A percentile compares a stretch with the other conserved stretches of the same genome.
Evolutionary conservation across 1,140 invertebrate species (phyloP).

Genomic region (Stenopsyche tienmushanensis): DNA sequence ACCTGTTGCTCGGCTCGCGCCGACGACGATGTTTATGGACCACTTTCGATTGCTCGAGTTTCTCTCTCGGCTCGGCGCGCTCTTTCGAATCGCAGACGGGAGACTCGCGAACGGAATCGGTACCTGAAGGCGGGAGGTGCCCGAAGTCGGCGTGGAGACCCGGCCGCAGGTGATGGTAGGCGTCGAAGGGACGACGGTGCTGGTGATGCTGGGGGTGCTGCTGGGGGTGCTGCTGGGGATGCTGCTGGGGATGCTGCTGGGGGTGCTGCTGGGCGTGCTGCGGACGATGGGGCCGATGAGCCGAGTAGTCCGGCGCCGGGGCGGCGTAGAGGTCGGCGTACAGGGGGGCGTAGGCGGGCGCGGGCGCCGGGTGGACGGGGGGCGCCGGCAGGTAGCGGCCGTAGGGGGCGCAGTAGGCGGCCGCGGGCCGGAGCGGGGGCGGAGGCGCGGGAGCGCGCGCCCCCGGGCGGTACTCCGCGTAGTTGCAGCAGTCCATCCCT

Average conservation of each 20-base stretch:
- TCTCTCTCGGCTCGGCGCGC: background rate
- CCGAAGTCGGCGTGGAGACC: no score
- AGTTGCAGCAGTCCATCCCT: conserved; percentile 39
- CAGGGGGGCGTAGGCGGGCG: background rate
- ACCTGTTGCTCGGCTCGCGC: conserved; percentile 17
- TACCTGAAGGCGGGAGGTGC: no score
- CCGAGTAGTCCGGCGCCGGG: background rate
- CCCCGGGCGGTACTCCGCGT: conserved; percentile 26
- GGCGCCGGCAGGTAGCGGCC: background rate
- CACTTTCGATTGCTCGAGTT: background rate
- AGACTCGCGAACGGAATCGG: background rate
- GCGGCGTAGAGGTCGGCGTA: background rate
- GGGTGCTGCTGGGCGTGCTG: background rate
- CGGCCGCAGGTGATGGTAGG: background rate
- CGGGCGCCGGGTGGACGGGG: background rate
- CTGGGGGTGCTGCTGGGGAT: no score
- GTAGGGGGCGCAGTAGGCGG: background rate
- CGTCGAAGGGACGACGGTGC: background rate
- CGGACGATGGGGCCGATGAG: background rate
- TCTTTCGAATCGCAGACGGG: background rate
- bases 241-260: no score
- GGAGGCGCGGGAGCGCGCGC: conserved; percentile 12
- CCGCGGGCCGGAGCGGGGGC: conserved; percentile 10
- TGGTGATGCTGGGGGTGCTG: background rate
- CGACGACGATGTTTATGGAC: background rate